Base-by-base conservation (phyloP, 2,113 vertebrate species). In the Pipra filicauda region DNA sequence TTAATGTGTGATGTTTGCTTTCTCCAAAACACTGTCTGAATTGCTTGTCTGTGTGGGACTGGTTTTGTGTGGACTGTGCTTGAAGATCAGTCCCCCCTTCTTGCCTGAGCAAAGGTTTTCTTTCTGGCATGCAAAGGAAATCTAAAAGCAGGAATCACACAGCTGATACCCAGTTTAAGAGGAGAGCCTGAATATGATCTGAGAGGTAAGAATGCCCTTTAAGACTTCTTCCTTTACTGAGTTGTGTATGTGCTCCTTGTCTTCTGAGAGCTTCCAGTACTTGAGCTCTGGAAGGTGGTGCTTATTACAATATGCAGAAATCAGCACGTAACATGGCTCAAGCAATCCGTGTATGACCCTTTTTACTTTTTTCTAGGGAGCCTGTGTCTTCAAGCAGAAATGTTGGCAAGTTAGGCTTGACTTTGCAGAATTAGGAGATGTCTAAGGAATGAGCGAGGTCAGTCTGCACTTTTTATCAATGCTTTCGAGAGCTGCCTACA, bases 291-390 rank as follows among this genome's bases (percentile, higher is more conserved):
- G 55, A 37, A 78, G 31, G 20, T 27, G 11, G 4, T 39, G 27
- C 35, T 84, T 46, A 4, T 39, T 84, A 41, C 2, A 2, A 8
- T 84, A 35, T 75, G 39, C 39, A 79, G 83, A 55, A 72, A 55
- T 51, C 1, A 0, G 54, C n/a, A 12, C 0, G 0, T 51, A 77
- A n/a, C 2, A 0, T 26, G 55, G 49, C 27, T 26, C 48, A 58
- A 79, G 28, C 48, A 71, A 7, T 55, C 31, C 0, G 0, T 28
- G 31, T 19, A 6, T 0, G 26, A 23, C 78, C 30, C 91, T 75
- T 75, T 79, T 33, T 5, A 19, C 39, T 55, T 18, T 1, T 15
- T 11, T 28, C 22, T 57, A 15, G 58, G 48, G 26, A 54, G 30
- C 8, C 19, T 19, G 6, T 49, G 39, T 59, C 59, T 79, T 57